Evolutionary conservation across 2,113 vertebrate genomes (phyloP).

Genomic region (Picathartes gymnocephalus): DNA sequence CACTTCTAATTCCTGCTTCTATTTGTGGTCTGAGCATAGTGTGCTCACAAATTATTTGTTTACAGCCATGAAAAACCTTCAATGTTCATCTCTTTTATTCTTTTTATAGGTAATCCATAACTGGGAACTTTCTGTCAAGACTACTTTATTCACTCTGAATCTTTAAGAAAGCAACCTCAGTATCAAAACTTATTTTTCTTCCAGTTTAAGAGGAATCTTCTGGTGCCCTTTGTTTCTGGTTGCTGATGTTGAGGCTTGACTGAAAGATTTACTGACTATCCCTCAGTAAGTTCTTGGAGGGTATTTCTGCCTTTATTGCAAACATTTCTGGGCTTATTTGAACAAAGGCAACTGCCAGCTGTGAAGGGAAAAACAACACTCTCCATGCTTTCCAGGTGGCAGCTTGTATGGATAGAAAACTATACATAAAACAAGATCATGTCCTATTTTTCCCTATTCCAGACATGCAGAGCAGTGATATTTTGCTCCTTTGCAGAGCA

Average conservation of each 20-base stretch:
- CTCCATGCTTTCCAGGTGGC: background rate
- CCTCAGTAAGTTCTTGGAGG: background rate
- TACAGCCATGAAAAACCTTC: constrained; percentile 74
- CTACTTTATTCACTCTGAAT: constrained; percentile 62
- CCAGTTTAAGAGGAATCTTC: background rate
- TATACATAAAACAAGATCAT: background rate
- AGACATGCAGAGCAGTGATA: background rate
- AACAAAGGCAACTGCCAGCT: background rate
- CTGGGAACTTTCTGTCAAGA: constrained; percentile 67
- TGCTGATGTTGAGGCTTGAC: background rate
- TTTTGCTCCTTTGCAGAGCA: background rate
- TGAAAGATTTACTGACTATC: background rate
- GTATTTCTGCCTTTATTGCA: background rate
- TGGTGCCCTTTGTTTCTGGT: background rate
- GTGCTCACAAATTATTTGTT: constrained; percentile 83
- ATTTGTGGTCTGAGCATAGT: constrained; percentile 66
- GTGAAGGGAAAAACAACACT: background rate
- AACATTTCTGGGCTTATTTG: background rate
- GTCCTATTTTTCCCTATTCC: background rate
- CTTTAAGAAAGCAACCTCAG: constrained; percentile 60
- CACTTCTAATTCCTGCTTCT: constrained; percentile 75
- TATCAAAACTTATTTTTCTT: constrained; percentile 45
- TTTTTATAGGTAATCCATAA: constrained; percentile 79
- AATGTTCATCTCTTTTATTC: constrained; percentile 77
- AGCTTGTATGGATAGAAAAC: background rate